These are phyloP conservation scores for Corythornis vintsioides DNA, from an alignment of 2,113 vertebrate genomes.

Conservation along the genomic window DNA sequence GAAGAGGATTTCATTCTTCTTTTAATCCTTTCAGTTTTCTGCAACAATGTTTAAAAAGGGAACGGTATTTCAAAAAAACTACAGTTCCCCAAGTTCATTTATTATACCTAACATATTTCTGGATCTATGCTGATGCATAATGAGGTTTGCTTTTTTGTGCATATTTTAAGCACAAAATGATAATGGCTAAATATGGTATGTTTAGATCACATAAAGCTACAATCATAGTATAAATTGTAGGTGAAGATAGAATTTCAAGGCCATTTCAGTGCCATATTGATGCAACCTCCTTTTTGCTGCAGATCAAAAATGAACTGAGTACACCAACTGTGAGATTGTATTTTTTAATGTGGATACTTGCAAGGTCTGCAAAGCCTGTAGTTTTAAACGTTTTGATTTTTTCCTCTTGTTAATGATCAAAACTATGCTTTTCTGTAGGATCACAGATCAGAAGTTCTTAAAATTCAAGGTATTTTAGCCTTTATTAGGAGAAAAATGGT, in stretches of 20 bases:
- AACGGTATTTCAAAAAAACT: not conserved
- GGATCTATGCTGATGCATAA: not conserved
- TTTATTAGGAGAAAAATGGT: not conserved
- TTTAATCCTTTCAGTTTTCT: not conserved
- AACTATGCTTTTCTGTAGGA: not conserved
- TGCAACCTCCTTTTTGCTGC: not conserved
- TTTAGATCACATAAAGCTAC: not conserved
- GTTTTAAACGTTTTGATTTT: not conserved
- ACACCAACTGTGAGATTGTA: not conserved
- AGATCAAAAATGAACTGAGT: not conserved
- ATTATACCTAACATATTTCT: not conserved
- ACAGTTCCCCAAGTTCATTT: not conserved
- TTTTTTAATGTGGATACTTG: not conserved
- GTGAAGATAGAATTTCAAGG: slow-evolving; percentile 1
- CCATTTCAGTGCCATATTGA: not conserved
- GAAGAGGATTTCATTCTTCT: not conserved
- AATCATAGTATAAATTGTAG: not conserved
- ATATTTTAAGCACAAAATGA: not conserved
- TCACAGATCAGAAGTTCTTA: not conserved
- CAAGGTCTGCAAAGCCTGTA: not conserved
- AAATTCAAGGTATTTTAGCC: not conserved
- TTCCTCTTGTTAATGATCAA: not conserved
- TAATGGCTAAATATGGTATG: not conserved
- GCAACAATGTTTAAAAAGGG: not conserved
- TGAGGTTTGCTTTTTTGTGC: not conserved